These are phyloP conservation scores for Brachionus paranguensis DNA, from an alignment of 1,140 invertebrate species.

Conservation along the genomic window DNA sequence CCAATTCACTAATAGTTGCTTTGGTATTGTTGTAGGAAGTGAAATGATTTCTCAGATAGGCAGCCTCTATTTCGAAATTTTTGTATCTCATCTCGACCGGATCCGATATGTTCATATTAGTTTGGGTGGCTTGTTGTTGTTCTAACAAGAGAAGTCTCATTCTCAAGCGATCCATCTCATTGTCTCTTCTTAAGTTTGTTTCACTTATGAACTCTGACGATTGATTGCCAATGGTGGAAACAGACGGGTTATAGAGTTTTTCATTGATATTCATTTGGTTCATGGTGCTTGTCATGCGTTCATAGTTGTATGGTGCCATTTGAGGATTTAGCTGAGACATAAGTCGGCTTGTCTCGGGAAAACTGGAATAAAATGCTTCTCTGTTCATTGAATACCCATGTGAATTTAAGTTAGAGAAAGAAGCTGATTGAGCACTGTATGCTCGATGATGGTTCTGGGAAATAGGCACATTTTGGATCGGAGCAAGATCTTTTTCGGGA, in stretches of 20 bases:
- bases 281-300: not conserved
- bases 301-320: not conserved
- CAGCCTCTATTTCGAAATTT: slow-evolving; percentile 8
- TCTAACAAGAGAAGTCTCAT: not conserved
- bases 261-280: slow-evolving; percentile 11
- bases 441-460: not conserved
- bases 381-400: not conserved
- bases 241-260: not conserved
- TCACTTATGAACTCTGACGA: not conserved
- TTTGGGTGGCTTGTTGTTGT: not conserved
- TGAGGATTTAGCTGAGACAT: not conserved
- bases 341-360: not conserved
- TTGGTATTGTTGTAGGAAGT: not conserved
- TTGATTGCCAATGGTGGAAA: not conserved
- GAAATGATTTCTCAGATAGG: slow-evolving; percentile 2
- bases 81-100: not conserved
- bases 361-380: not conserved
- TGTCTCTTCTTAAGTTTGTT: not conserved
- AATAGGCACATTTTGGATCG: not conserved
- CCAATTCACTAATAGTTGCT: not conserved
- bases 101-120: not conserved
- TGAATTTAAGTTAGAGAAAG: not conserved
- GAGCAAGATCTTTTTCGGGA: slow-evolving; percentile 12
- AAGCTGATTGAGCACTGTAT: not conserved
- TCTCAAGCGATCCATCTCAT: not conserved